Conservation (phyloP, 2,113 vertebrate genomes). For the Cyprinus carpio region DNA sequence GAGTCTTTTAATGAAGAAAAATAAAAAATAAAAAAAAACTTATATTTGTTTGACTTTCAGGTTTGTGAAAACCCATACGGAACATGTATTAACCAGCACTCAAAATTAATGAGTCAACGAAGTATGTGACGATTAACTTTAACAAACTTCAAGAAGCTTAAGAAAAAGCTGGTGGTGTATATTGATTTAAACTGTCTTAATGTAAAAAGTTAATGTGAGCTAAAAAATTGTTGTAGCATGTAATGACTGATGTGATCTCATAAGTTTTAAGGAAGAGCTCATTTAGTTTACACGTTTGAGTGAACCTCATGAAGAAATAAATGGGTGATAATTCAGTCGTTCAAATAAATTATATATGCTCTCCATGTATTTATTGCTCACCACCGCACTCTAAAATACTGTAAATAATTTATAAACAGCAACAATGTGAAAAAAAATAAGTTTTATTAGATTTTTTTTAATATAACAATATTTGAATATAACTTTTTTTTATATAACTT, state of each 20-base stretch:
- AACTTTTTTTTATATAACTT: neutral
- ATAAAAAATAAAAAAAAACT: conserved; percentile 58
- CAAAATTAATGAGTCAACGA: conserved; percentile 32
- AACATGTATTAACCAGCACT: neutral
- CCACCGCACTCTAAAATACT: neutral
- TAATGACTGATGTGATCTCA: neutral
- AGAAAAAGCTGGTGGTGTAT: neutral
- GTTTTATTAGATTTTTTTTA: too few species aligned
- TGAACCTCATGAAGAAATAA: neutral
- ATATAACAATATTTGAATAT: too few species aligned
- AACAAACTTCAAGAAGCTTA: neutral
- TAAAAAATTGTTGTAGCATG: neutral
- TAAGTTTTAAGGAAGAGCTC: neutral
- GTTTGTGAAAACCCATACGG: neutral
- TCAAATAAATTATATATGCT: neutral
- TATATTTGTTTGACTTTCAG: conserved; percentile 25
- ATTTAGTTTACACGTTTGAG: neutral
- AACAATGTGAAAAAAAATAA: neutral
- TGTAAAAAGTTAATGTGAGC: neutral
- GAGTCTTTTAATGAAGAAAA: conserved; percentile 28
- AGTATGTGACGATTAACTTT: conserved; percentile 16
- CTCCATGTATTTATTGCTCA: neutral
- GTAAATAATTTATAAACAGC: neutral
- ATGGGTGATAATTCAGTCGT: neutral
- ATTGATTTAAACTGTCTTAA: neutral